A percentile compares a stretch with the other conserved stretches of the same genome.
Evolutionary conservation across 2,797 vertebrate genomes (phyloP).

Genomic region (Smutsia gigantea): DNA sequence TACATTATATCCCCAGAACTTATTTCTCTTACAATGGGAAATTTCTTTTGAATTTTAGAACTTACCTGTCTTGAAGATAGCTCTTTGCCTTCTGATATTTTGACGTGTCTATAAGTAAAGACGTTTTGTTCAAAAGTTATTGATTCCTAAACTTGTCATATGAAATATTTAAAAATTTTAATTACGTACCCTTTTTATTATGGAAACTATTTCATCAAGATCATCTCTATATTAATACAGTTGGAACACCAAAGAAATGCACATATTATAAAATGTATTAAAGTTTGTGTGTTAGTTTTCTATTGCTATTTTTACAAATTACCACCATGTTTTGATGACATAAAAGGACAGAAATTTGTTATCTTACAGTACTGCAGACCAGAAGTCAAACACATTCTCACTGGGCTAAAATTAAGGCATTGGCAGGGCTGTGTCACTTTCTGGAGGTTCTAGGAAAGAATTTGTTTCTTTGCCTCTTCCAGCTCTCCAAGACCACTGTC

Average conservation of each 20-base stretch:
- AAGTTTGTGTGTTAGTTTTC: background rate
- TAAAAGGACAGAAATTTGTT: conserved; percentile 24
- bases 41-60: conserved; percentile 18
- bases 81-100: background rate
- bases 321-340: background rate
- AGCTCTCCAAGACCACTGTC: background rate
- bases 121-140: background rate
- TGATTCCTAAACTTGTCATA: background rate
- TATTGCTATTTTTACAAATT: background rate
- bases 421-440: background rate
- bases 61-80: background rate
- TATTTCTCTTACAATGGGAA: background rate
- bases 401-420: background rate
- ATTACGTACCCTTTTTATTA: background rate
- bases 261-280: background rate
- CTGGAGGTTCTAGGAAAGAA: background rate
- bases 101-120: background rate
- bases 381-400: background rate
- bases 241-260: background rate
- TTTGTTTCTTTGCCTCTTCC: background rate
- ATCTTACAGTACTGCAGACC: background rate
- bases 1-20: background rate
- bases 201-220: conserved; percentile 31
- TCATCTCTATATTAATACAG: conserved; percentile 12
- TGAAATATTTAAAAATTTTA: background rate